Base-by-base conservation (phyloP, 1,140 invertebrate genomes). In the Ceratina japonica region DNA sequence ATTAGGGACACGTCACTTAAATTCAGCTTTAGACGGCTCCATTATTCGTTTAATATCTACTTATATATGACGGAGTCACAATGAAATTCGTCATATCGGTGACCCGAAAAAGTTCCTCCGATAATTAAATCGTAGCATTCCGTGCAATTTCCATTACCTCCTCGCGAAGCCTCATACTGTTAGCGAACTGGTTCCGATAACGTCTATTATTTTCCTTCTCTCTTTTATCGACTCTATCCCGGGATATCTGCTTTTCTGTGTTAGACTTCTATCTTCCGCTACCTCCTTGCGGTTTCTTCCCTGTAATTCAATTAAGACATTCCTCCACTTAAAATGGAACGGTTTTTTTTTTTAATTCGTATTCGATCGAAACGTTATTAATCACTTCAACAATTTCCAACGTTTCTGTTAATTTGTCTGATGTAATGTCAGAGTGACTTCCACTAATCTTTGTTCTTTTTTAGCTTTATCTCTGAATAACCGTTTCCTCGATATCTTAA, bases 231-330 rank as follows among this genome's bases (percentile, higher is more conserved):
- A 75, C 27, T 66, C 52, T n/a, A 66, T 58, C 27, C 37, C n/a
- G 2, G 20, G 52, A 24, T 58, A 75, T 75, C 73, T 49, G 66
- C 52, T 56, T 75, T 54, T 44, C 27, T 37, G n/a, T 65, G 49
- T 58, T 44, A 37, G 52, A 68, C 63, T 44, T 75, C 63, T 56
- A 66, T 75, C 52, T 58, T 75, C 49, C 20, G 15, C 31, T 58
- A 68, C 65, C 49, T 64, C 44, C 56, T 44, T 31, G 31, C 18
- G 20, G 8, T 1, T 44, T 62, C 37, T 22, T 52, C 66, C 52
- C 18, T 44, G 63, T 66, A 54, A 75, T 75, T 75, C 63, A 66
- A 75, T 75, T 66, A 75, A 75, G 63, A 75, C 71, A 52, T 74
- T 52, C 44, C 59, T 52, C n/a, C 15, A 18, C 18, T 22, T 12